These are phyloP conservation scores for Acyrthosiphon pisum DNA, from an alignment of 1,140 invertebrate genomes.

Conservation along the genomic window DNA sequence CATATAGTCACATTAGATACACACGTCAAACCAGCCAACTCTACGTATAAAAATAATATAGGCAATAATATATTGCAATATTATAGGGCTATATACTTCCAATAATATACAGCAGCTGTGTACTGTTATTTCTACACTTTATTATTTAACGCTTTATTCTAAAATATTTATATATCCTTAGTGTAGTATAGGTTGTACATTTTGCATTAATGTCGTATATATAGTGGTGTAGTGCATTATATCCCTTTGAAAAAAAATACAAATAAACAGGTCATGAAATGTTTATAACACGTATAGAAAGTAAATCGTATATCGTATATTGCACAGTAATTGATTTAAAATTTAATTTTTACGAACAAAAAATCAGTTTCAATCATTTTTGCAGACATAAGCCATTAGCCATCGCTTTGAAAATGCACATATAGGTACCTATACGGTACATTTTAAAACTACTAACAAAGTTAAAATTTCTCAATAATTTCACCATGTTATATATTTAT, in stretches of 20 bases:
- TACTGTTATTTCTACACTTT: constrained; percentile 23
- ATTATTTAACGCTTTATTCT: background rate
- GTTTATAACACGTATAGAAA: background rate
- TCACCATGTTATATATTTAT: background rate
- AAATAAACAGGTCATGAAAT: background rate
- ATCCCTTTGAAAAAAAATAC: background rate
- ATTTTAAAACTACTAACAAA: background rate
- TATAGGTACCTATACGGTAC: background rate
- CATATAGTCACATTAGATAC: constrained; percentile 21
- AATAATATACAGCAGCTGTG: background rate
- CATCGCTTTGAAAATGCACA: background rate
- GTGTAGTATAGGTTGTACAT: background rate
- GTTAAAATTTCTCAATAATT: background rate
- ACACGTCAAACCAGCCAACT: background rate
- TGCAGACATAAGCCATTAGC: background rate
- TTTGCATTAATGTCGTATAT: background rate
- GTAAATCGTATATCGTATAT: background rate
- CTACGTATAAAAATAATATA: background rate
- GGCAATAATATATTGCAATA: constrained; percentile 29
- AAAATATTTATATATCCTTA: background rate
- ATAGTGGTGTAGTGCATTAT: background rate
- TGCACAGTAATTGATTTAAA: background rate
- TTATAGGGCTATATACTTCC: background rate
- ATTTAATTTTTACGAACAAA: constrained; percentile 5
- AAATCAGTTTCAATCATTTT: constrained; percentile 6